Conservation (phyloP, 1,140 invertebrate species). For the Kradibia gibbosae region DNA sequence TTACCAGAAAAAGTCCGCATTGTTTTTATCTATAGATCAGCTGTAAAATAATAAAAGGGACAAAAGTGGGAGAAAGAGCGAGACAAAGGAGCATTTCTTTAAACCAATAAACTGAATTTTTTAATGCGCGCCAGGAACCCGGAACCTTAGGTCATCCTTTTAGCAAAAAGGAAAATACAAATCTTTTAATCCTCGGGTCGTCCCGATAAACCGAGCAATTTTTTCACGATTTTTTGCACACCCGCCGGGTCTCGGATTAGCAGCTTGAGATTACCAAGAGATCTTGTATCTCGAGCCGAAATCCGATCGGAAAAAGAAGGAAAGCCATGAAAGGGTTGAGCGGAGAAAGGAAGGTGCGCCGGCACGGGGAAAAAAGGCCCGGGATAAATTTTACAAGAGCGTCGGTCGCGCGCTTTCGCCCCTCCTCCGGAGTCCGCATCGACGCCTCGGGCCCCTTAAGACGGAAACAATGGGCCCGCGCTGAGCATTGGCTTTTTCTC, state of each 20-base stretch:
- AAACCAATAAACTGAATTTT: slow-evolving; percentile 21
- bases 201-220: slow-evolving; percentile 3
- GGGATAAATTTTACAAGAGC: slow-evolving; percentile 3
- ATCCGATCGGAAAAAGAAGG: background rate
- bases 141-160: background rate
- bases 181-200: slow-evolving; percentile 26
- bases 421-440: too few species aligned
- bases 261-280: slow-evolving; percentile 34
- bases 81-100: background rate
- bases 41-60: slow-evolving; percentile 4
- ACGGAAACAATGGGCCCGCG: slow-evolving; percentile 3
- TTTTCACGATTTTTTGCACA: slow-evolving; percentile 34
- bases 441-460: too few species aligned
- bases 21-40: background rate
- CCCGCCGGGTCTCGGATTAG: slow-evolving; percentile 11
- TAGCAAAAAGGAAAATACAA: slow-evolving; percentile 11
- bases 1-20: background rate
- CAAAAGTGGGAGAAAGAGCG: background rate
- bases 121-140: background rate
- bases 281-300: background rate
- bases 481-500: slow-evolving; percentile 17
- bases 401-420: background rate
- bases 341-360: background rate
- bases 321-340: slow-evolving; percentile 23
- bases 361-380: background rate